Conservation (phyloP, 2,888 invertebrate genomes). For the Stenoptilia bipunctidactyla region DNA sequence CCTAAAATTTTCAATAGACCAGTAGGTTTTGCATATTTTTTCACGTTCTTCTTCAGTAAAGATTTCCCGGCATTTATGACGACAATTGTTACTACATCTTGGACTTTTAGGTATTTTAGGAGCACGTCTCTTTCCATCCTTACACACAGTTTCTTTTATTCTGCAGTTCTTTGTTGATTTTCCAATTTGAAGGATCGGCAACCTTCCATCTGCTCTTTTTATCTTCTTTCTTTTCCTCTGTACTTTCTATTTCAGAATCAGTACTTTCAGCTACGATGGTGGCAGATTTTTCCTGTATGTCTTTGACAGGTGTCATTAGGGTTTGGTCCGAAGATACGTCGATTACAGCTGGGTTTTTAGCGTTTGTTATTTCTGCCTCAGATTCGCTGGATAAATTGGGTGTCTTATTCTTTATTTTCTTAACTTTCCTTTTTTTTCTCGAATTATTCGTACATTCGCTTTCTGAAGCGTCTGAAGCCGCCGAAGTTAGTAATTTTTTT, state of each 20-base stretch:
- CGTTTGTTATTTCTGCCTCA: too few species aligned
- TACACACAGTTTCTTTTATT: constrained; percentile 10
- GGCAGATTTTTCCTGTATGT: constrained; percentile 1
- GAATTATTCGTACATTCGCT: background rate
- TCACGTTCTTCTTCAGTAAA: constrained; percentile 6
- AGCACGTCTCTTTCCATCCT: constrained; percentile 7
- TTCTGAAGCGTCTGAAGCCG: background rate
- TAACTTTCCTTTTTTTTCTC: background rate
- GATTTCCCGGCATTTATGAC: constrained; percentile 6
- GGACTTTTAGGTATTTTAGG: constrained; percentile 8
- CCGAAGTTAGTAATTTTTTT: background rate
- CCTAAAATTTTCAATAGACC: constrained; percentile 6
- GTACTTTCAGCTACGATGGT: constrained; percentile 3
- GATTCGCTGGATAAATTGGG: too few species aligned
- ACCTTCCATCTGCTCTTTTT: constrained; percentile 7
- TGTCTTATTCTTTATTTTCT: too few species aligned
- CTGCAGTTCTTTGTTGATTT: constrained; percentile 6
- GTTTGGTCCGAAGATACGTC: too few species aligned
- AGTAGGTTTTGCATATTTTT: constrained; percentile 7
- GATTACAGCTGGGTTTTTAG: too few species aligned
- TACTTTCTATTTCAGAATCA: constrained; percentile 6
- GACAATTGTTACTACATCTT: constrained; percentile 7
- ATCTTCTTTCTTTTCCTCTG: constrained; percentile 3
- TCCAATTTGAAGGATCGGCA: constrained; percentile 5
- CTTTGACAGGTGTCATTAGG: background rate